phyloP scores from a whole-genome alignment of 2,888 invertebrate species.

The Panopea generosa region DNA sequence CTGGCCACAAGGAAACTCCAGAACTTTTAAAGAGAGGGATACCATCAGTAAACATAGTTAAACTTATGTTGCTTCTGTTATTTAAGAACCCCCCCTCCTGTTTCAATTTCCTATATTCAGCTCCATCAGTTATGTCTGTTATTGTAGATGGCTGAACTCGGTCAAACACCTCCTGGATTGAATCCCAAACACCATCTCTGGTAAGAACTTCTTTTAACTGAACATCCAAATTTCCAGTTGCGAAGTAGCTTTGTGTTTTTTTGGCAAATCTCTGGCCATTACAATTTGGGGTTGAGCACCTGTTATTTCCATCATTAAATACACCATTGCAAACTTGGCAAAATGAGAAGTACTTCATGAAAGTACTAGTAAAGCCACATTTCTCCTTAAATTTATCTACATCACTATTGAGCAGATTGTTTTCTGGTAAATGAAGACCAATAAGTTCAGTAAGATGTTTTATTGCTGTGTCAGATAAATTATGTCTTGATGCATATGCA shows the following conservation, averaged over 20 bases:
- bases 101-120: slow-evolving; percentile 31
- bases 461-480: slow-evolving; percentile 33
- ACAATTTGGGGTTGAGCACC: slow-evolving; percentile 36
- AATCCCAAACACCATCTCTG: slow-evolving; percentile 20
- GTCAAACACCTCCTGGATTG: slow-evolving; percentile 10
- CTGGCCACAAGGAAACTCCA: slow-evolving; percentile 48
- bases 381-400: slow-evolving; percentile 14
- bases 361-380: slow-evolving; percentile 20
- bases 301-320: slow-evolving; percentile 11
- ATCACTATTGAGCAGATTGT: slow-evolving; percentile 15
- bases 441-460: slow-evolving; percentile 11
- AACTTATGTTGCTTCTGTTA: slow-evolving; percentile 18
- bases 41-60: slow-evolving; percentile 48
- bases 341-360: slow-evolving; percentile 15
- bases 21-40: slow-evolving; percentile 53
- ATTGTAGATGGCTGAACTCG: slow-evolving; percentile 6
- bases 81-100: slow-evolving; percentile 32
- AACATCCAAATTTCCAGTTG: slow-evolving; percentile 17
- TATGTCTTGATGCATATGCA: slow-evolving; percentile 26
- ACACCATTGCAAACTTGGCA: slow-evolving; percentile 25
- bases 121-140: slow-evolving; percentile 35
- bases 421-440: slow-evolving; percentile 16
- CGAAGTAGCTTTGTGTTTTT: slow-evolving; percentile 14
- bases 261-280: slow-evolving; percentile 7
- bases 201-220: slow-evolving; percentile 33